phyloP scores from a whole-genome alignment of 92 coral and sea anemone species.

The Actinostola sp. region DNA sequence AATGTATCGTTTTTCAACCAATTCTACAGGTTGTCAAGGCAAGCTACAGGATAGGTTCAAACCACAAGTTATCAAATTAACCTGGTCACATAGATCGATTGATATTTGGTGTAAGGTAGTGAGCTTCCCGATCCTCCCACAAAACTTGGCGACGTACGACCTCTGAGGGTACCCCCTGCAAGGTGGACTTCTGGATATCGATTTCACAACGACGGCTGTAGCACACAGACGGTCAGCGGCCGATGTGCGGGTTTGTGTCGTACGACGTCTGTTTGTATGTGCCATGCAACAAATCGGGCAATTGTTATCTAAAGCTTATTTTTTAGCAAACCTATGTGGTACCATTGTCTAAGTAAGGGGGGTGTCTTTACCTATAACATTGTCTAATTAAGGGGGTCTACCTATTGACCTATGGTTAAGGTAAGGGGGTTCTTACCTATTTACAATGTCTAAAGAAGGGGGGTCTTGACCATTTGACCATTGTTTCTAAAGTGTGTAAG shows the following conservation, averaged over 20 bases:
- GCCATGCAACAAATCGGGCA: constrained; percentile 44
- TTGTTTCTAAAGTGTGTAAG: too few species aligned
- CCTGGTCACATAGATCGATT: constrained; percentile 44
- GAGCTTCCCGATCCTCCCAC: constrained; percentile 57
- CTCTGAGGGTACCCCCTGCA: constrained; percentile 50
- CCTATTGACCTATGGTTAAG: too few species aligned
- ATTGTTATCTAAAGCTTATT: constrained; percentile 48
- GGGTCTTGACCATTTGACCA: too few species aligned
- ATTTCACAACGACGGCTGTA: constrained; percentile 52
- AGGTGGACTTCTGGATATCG: constrained; percentile 56
- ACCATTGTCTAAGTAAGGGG: too few species aligned
- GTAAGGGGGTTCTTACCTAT: too few species aligned
- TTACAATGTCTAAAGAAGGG: too few species aligned
- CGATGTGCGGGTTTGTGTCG: constrained; percentile 46
- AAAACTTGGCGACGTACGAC: constrained; percentile 43
- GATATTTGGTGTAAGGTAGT: constrained; percentile 53
- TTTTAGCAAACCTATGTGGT: too few species aligned
- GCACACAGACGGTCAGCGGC: constrained; percentile 27
- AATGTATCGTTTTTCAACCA: not conserved
- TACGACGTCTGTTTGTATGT: constrained; percentile 61
- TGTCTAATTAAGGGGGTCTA: too few species aligned
- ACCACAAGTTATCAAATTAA: constrained; percentile 14
- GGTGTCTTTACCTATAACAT: too few species aligned
- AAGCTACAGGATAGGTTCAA: constrained; percentile 44
- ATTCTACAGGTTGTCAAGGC: constrained; percentile 31